Evolutionary conservation across 2,113 vertebrate genomes (phyloP), one percentile per base, ranked within the genome.

Genomic region (Ictalurus punctatus): DNA sequence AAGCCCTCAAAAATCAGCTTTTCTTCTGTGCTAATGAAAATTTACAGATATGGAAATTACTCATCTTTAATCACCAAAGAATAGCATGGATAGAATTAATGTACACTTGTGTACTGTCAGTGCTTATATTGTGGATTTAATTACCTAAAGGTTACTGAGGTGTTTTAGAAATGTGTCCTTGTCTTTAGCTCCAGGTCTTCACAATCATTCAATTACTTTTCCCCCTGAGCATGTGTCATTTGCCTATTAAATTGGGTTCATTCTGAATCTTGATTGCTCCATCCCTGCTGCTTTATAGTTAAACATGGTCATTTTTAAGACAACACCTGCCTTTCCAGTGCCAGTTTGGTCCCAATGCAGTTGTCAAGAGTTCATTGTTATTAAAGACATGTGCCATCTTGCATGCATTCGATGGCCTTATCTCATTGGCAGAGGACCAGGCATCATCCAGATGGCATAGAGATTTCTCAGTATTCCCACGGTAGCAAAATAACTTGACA

Each of bases 391-490:
- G 13, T 86, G 89, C 65, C 48, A 82, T 92, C 90, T 92, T 93
- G 91, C 90, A 93, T 92, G 84, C 89, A 88, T 82, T 84, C 56
- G 1, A 63, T 83, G 83, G 84, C 92, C 92, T 91, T 61, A 90
- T 94, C 87, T 81, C 71, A 85, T 90, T 93, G 94, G 94, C 93
- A 93, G 90, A 84, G 91, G 88, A 92, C 91, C 89, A 90, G 85
- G 89, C 90, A 78, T 80, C 67, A 89, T 88, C 93, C 94, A 95
- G 94, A 94, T 95, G 94, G 93, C 63, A 65, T 54, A 78, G 90
- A 91, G 76, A 88, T 92, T 91, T 93, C 84, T 87, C 93, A 89
- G 91, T 92, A 81, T 92, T 90, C 91, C 88, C 92, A 86, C 90
- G 87, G 86, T 48, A 71, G 80, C 85, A 81, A 90, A 91, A 94